These are phyloP conservation scores for Spodoptera frugiperda DNA, from an alignment of 1,140 invertebrate species.

Conservation along the genomic window DNA sequence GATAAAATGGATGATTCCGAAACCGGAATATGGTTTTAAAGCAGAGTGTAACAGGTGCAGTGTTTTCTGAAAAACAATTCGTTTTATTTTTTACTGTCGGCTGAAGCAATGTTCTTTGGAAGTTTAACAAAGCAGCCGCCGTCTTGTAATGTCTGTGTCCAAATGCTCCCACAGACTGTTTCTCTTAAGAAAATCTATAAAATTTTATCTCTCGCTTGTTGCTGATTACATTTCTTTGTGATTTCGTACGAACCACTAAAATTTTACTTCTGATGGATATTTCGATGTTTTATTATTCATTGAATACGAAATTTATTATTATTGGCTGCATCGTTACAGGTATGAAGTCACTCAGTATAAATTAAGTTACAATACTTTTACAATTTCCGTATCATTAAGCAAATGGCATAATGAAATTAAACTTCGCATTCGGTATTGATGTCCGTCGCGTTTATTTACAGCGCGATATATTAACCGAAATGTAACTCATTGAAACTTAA, in stretches of 20 bases:
- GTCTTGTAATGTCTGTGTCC: slow-evolving; percentile 14
- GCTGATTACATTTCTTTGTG: slow-evolving; percentile 37
- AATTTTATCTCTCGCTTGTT: slow-evolving; percentile 25
- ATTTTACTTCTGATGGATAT: slow-evolving; percentile 11
- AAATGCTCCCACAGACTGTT: slow-evolving; percentile 28
- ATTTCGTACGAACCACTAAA: background rate
- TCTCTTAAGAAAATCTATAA: slow-evolving; percentile 32
- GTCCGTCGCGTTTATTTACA: too few relatives aligned
- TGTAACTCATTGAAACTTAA: too few relatives aligned
- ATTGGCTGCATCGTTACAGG: background rate
- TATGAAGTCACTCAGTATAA: slow-evolving; percentile 15
- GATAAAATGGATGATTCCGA: background rate
- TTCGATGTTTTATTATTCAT: slow-evolving; percentile 7
- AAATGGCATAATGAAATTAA: background rate
- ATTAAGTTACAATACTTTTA: slow-evolving; percentile 1
- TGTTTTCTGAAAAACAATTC: slow-evolving; percentile 29
- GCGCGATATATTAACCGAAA: too few relatives aligned
- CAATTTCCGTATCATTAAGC: background rate
- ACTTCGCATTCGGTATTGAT: too few relatives aligned
- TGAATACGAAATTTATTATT: background rate
- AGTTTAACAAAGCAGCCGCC: slow-evolving; percentile 28
- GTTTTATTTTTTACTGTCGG: slow-evolving; percentile 21
- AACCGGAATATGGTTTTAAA: slow-evolving; percentile 20
- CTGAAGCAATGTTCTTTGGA: slow-evolving; percentile 27
- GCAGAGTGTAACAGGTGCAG: slow-evolving; percentile 24